phyloP scores from a whole-genome alignment of 2,888 invertebrate genomes.

The Mesodorylaimus sp. region DNA sequence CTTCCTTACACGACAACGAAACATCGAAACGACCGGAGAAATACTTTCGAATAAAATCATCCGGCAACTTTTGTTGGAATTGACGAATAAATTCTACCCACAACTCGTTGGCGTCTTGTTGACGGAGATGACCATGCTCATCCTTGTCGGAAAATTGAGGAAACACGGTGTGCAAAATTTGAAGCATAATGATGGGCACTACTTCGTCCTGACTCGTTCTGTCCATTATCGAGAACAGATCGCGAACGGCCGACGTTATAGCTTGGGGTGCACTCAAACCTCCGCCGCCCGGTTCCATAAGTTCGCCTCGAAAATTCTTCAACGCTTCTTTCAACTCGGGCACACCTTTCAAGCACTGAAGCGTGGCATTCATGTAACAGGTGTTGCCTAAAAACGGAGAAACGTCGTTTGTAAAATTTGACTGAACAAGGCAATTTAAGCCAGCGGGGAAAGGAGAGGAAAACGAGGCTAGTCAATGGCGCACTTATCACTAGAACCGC shows the following conservation, averaged over 20 bases:
- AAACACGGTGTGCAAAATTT: constrained; percentile 57
- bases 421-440: too few species aligned
- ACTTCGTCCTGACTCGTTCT: constrained; percentile 42
- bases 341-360: constrained; percentile 83
- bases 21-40: constrained; percentile 1
- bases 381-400: constrained; percentile 52
- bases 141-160: constrained; percentile 78
- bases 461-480: too few species aligned
- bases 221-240: constrained; percentile 58
- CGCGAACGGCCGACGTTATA: constrained; percentile 43
- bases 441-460: too few species aligned
- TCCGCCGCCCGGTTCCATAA: background rate
- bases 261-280: background rate
- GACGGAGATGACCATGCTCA: constrained; percentile 58
- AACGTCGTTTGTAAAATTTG: too few species aligned
- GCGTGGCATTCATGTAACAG: constrained; percentile 92
- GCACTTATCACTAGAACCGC: too few species aligned
- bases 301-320: constrained; percentile 15
- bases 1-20: constrained; percentile 58
- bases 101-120: constrained; percentile 95
- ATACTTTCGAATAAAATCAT: constrained; percentile 3
- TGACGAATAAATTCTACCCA: constrained; percentile 84
- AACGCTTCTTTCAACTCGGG: constrained; percentile 54
- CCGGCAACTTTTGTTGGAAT: constrained; percentile 58
- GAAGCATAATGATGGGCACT: constrained; percentile 54